Evolutionary conservation across 2,113 vertebrate species (phyloP), one percentile per base, ranked within the genome.

Genomic region (Lophotis ruficrista): DNA sequence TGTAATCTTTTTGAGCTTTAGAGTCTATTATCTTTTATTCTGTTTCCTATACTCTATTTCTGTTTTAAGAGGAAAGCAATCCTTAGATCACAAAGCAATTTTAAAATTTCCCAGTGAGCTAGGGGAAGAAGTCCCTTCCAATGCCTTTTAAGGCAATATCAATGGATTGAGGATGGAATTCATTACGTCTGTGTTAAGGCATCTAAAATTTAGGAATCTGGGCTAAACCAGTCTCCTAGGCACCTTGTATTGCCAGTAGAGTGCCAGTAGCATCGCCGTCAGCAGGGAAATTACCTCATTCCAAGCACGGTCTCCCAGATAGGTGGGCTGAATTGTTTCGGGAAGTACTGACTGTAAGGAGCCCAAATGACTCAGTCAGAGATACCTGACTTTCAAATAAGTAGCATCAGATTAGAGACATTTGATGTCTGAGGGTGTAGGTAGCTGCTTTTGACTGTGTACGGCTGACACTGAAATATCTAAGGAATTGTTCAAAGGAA

Each of bases 141-240:
- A 37, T 70, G 30, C 35, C 66, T 68, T 71, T 72, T n/a, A 70
- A 83, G 71, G 77, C 50, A 95, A 79, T 60, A 71, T 64, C 51
- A 88, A 12, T 80, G 50, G 62, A 76, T 45, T 88, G 89, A 60
- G 68, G 60, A 73, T 90, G 72, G 94, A 92, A 94, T 91, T 84
- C 31, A 19, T 78, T 94, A 93, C 4, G 1, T 64, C 43, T 89
- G 0, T 60, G 24, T 87, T 64, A 64, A 91, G 43, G 69, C 73
- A 92, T 77, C 43, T 91, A 48, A 92, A 94, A 87, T 87, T 78
- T 87, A 83, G 93, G 83, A 89, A 79, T 92, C 69, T 91, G 60
- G 72, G 60, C 69, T 87, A 91, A 87, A 89, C 51, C 64, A 64
- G 48, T 68, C 83, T 60, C 30, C 45, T 68, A 84, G 69, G 33